Evolutionary conservation across 2,888 invertebrate species (phyloP).

Genomic region (Himalopsyche japonica): DNA sequence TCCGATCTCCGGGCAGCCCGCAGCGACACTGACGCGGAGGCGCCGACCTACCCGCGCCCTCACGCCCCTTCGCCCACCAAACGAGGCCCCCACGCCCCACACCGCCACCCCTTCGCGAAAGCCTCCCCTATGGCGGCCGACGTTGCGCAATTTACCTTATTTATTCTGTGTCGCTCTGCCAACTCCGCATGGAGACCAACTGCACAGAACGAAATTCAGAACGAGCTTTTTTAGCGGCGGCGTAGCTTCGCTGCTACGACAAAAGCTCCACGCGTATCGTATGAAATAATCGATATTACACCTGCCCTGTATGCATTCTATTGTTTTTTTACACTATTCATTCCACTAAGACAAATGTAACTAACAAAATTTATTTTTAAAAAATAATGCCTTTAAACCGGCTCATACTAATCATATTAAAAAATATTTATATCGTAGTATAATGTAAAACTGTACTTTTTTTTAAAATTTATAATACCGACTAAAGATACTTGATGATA

Average conservation of each 20-base stretch:
- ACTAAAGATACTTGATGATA: too few relatives aligned
- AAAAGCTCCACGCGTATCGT: background rate
- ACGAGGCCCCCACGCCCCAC: background rate
- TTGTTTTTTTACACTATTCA: background rate
- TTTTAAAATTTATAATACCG: too few relatives aligned
- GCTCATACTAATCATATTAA: too few relatives aligned
- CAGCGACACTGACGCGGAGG: constrained; percentile 35
- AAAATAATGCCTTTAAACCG: too few relatives aligned
- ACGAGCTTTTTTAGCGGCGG: background rate
- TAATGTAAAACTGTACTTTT: too few relatives aligned
- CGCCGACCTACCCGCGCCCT: constrained; percentile 14
- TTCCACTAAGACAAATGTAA: background rate
- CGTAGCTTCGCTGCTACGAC: background rate
- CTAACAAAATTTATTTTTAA: too few relatives aligned
- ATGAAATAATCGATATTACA: background rate
- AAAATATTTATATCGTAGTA: too few relatives aligned
- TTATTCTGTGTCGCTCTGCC: constrained; percentile 1
- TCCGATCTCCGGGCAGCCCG: constrained; percentile 33
- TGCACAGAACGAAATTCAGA: background rate
- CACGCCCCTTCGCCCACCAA: background rate
- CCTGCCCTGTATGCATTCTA: background rate
- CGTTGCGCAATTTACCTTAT: constrained; percentile 4
- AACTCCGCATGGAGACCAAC: background rate
- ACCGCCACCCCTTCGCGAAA: background rate
- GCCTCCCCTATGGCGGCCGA: background rate